Conservation (phyloP, 2,888 invertebrate genomes). For the Caradrina clavipalpis region DNA sequence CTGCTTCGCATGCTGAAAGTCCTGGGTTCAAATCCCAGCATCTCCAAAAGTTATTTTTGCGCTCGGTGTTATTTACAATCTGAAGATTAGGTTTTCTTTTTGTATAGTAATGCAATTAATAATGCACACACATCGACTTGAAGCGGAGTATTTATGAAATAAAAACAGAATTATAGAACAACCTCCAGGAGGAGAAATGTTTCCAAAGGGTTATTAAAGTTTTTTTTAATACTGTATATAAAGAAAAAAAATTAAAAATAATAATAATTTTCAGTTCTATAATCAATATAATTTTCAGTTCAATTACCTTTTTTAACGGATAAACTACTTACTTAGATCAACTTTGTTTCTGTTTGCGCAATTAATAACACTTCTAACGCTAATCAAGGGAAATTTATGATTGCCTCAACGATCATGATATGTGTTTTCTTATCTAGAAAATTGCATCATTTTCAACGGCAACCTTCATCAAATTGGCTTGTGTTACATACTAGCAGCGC, state of each 20-base stretch:
- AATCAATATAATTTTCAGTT: constrained; percentile 15
- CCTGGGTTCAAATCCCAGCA: constrained; percentile 90
- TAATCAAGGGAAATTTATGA: constrained; percentile 26
- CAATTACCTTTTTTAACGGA: constrained; percentile 24
- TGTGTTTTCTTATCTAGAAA: constrained; percentile 43
- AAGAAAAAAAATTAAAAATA: too few species aligned
- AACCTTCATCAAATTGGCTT: constrained; percentile 32
- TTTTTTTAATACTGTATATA: too few species aligned
- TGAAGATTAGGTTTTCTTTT: not conserved
- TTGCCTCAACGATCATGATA: constrained; percentile 25
- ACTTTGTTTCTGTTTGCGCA: constrained; percentile 26
- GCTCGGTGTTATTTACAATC: not conserved
- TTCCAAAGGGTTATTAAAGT: too few species aligned
- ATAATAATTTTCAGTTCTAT: not conserved
- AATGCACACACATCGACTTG: not conserved
- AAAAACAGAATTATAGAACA: too few species aligned
- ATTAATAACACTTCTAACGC: constrained; percentile 10
- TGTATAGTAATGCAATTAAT: not conserved
- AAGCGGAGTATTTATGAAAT: not conserved
- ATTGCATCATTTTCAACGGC: constrained; percentile 55
- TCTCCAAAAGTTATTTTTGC: constrained; percentile 75
- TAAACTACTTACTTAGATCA: not conserved
- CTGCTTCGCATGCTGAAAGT: constrained; percentile 92
- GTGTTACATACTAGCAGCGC: constrained; percentile 24
- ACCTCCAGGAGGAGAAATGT: too few species aligned